Base-by-base conservation (phyloP, 2,113 vertebrate genomes). In the Aldabrachelys gigantea region DNA sequence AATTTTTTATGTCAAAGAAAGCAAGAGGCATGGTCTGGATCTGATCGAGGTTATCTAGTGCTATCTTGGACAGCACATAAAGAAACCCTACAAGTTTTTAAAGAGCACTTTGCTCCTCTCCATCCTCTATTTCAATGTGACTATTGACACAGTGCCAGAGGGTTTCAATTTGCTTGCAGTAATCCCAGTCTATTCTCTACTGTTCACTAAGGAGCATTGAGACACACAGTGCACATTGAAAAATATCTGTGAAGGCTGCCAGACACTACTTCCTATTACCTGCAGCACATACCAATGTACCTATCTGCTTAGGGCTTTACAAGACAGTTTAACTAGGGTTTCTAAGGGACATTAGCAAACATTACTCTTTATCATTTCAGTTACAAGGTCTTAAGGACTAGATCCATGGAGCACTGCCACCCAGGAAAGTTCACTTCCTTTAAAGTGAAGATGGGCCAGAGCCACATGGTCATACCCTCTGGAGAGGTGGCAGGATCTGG, bases 401-500 rank as follows among this genome's bases (percentile, higher is more conserved):
- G 35, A 95, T 83, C 96, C 76, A 54, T 16, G n/a, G 47, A 82
- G n/a, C 52, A 75, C 38, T 29, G 38, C 38, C 17, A 14, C 91
- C 84, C 35, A 53, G 35, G 91, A 96, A 89, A 91, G 91, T n/a
- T n/a, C n/a, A n/a, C 76, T 93, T 97, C 76, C 80, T 96, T 96
- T 82, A 80, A 78, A 53, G 80, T 85, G 85, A 82, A 94, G 84
- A 21, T 57, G 2, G 10, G 87, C 83, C 92, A 89, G 69, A 38
- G 89, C 90, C 25, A 93, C 84, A 69, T 5, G 16, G n/a, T 90
- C 75, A 62, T 85, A 79, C 84, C 79, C 41, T 79, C 5, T 0
- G 89, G 78, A 69, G 83, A 86, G 85, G 88, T 92, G n/a, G 52
- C 24, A 62, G 78, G 89, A 88, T 54, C 16, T 41, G 29, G 86